These are phyloP conservation scores for Sitta europaea DNA, from an alignment of 2,113 vertebrate species.

Conservation along the genomic window DNA sequence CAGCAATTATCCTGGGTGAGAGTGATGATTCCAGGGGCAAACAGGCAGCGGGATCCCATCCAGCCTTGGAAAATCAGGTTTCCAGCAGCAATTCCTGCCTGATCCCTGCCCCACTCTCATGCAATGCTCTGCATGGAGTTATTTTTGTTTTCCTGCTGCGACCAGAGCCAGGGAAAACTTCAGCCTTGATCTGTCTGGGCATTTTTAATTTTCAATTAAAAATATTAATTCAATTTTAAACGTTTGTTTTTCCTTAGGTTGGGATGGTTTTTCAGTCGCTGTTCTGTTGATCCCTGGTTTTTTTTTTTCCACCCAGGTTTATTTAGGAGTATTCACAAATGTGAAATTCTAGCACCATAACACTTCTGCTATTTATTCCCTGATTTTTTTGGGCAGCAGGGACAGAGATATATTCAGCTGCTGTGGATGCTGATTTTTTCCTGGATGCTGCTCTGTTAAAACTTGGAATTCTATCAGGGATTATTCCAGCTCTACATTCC, in stretches of 20 bases:
- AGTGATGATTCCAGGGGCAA: neutral
- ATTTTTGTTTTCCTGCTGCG: neutral
- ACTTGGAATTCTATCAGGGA: neutral
- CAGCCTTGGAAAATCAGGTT: neutral
- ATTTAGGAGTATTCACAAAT: neutral
- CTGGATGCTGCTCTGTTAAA: neutral
- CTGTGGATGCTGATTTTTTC: neutral
- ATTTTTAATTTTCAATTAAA: neutral
- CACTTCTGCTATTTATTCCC: neutral
- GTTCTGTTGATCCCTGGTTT: neutral
- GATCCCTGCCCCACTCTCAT: neutral
- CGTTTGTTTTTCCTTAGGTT: neutral
- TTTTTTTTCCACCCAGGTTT: neutral
- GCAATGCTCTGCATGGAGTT: neutral
- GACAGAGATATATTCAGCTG: neutral
- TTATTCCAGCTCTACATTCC: neutral
- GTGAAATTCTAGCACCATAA: neutral
- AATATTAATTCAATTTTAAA: neutral
- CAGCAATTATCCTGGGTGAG: neutral
- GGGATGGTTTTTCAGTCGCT: neutral
- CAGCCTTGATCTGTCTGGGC: neutral
- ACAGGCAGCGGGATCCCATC: neutral
- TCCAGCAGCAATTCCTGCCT: neutral
- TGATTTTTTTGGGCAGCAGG: neutral
- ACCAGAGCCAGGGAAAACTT: neutral